Evolutionary conservation across 2,888 invertebrate genomes (phyloP), one percentile per base, ranked within the genome.

Genomic region (Arctia plantaginis): DNA sequence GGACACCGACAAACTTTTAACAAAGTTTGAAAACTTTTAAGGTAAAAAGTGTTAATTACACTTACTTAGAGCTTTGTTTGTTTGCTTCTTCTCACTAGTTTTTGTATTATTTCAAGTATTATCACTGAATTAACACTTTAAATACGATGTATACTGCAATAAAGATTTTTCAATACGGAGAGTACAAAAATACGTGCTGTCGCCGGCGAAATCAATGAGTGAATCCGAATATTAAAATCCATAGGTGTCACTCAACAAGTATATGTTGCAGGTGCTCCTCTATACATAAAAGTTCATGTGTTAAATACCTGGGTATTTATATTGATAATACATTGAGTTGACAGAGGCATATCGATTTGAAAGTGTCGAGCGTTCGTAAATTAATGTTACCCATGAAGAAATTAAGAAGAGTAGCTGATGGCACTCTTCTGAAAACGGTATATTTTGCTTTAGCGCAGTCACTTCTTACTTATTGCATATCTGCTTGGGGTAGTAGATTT

Each of bases 271-370:
- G 10, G 7, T 64, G 33, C 30, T 35, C 66, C 47, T 44, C 66
- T 33, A 67, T 75, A 80, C 73, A 70, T 75, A 70, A 55, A 51
- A 33, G 69, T 20, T 59, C 59, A 1, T 59, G 59, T 8, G 27
- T 59, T 27, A 59, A 59, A 27, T 59, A 59, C 27, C 23, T 59
- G 27, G 59, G 27, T 27, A 27, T 59, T n/a, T 27, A 59, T 7
- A 59, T 59, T 59, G 59, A 59, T 8, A 27, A n/a, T 27, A 59
- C 27, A 59, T 8, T 59, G 27, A 13, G 27, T 27, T 59, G 59
- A 27, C 27, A 59, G 27, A 27, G 27, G 10, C 10, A 27, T 59
- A 59, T 59, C 13, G 59, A 27, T 27, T 27, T 59, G 59, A 59
- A 20, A 3, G 59, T 59, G 59, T 27, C 59, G 3, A 7, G 59